Conservation (phyloP, 1,140 invertebrate genomes). For the Drosophila insularis region DNA sequence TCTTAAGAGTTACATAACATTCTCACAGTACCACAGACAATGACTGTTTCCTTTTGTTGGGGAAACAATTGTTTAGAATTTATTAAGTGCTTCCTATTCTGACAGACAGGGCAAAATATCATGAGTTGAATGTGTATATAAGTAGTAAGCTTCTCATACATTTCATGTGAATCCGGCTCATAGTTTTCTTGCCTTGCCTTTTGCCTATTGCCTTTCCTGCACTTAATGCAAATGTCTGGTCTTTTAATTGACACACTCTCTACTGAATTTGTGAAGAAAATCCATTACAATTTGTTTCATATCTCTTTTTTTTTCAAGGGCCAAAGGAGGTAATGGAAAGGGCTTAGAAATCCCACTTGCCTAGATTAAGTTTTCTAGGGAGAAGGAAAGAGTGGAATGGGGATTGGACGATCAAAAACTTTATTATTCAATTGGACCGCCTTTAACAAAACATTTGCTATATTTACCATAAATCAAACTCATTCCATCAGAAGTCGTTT, state of each 20-base stretch:
- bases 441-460: slow-evolving; percentile 1
- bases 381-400: too few species aligned
- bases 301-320: background rate
- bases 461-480: slow-evolving; percentile 15
- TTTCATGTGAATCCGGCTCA: slow-evolving; percentile 40
- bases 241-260: slow-evolving; percentile 48
- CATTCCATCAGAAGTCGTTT: background rate
- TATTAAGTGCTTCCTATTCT: slow-evolving; percentile 73
- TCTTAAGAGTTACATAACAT: background rate
- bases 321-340: background rate
- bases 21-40: slow-evolving; percentile 28
- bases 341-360: background rate
- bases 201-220: slow-evolving; percentile 12
- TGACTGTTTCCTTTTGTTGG: slow-evolving; percentile 58
- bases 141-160: slow-evolving; percentile 6
- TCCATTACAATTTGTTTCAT: background rate
- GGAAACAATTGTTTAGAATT: slow-evolving; percentile 68
- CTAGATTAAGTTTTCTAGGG: background rate
- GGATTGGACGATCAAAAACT: background rate
- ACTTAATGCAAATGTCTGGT: slow-evolving; percentile 55
- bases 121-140: slow-evolving; percentile 16
- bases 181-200: slow-evolving; percentile 43
- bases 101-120: slow-evolving; percentile 54
- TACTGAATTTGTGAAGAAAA: slow-evolving; percentile 12
- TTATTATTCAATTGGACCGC: background rate